Evolutionary conservation across 2,797 vertebrate genomes (phyloP), one percentile per base, ranked within the genome.

Genomic region (Poecilia wingei): DNA sequence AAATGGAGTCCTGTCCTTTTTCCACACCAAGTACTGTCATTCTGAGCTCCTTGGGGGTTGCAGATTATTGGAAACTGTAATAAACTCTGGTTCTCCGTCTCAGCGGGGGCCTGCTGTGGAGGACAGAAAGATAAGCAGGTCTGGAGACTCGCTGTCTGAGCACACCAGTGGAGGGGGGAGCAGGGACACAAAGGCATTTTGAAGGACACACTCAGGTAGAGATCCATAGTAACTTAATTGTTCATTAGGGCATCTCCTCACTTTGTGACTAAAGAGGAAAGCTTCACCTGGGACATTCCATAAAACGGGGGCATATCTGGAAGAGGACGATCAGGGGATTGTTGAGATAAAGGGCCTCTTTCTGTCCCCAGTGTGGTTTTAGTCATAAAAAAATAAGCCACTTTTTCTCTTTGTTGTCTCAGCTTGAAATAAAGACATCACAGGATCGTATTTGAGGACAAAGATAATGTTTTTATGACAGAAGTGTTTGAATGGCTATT

Each of bases 101-200:
- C 90, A 76, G 90, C 61, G 90, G 91, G 92, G 91, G 91, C 79
- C 84, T 88, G 92, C 87, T 89, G 87, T 82, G 82, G 86, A 90
- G 92, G 91, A 93, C 87, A 85, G 88, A 85, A 78, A 91, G 92
- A 93, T 93, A 91, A 93, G 92, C 89, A 86, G 89, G 76, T 78
- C 80, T 91, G 92, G 91, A 92, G 91, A 90, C 86, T 91, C 46
- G 2, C 80, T 90, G 92, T 93, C 92, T 93, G 92, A 91, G 84
- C 79, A 80, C 86, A 81, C 84, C 78, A 79, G 51, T 47, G 81
- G 73, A 83, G 82, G 84, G 76, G 80, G 68, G 72, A 57, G 74
- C 33, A 57, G 83, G 82, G 87, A 76, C 82, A 82, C 83, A 91
- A 92, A 92, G 91, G 83, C 82, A 86, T 90, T 90, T 81, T 91